These are phyloP conservation scores for Trissoscelio sp. DNA, from an alignment of 2,888 invertebrate genomes.

Conservation along the genomic window DNA sequence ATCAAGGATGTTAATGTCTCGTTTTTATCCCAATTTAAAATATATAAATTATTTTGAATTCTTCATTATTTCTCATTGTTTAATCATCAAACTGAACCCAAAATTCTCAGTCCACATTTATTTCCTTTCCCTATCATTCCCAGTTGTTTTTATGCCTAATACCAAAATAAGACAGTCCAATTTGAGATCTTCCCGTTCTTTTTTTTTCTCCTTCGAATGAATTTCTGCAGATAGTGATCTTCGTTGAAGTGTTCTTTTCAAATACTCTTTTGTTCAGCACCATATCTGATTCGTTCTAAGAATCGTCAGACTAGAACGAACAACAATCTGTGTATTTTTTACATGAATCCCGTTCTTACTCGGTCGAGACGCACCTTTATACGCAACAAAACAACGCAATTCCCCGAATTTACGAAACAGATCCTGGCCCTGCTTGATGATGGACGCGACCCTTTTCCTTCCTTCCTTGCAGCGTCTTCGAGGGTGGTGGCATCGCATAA, in stretches of 20 bases:
- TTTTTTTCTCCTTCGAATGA: constrained; percentile 34
- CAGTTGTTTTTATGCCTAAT: constrained; percentile 6
- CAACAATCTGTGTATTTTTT: constrained; percentile 70
- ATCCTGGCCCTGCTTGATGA: constrained; percentile 45
- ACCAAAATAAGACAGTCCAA: constrained; percentile 46
- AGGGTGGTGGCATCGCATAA: constrained; percentile 32
- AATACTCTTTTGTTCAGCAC: constrained; percentile 75
- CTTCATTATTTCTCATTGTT: no score
- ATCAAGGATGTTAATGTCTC: no score
- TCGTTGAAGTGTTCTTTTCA: constrained; percentile 67
- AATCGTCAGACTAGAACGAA: constrained; percentile 72
- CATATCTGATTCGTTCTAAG: constrained; percentile 79
- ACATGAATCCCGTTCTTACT: constrained; percentile 50
- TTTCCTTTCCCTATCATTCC: no score
- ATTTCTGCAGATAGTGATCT: constrained; percentile 65
- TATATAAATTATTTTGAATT: no score
- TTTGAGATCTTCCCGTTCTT: constrained; percentile 17
- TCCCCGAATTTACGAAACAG: constrained; percentile 65
- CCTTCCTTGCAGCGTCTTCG: constrained; percentile 25
- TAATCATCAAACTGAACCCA: no score
- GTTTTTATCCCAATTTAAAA: no score
- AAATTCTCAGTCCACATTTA: no score
- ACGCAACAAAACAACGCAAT: constrained; percentile 61
- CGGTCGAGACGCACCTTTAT: constrained; percentile 53
- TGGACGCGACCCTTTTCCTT: constrained; percentile 60